phyloP scores from a whole-genome alignment of 2,113 vertebrate genomes.

The Acanthisitta chloris region DNA sequence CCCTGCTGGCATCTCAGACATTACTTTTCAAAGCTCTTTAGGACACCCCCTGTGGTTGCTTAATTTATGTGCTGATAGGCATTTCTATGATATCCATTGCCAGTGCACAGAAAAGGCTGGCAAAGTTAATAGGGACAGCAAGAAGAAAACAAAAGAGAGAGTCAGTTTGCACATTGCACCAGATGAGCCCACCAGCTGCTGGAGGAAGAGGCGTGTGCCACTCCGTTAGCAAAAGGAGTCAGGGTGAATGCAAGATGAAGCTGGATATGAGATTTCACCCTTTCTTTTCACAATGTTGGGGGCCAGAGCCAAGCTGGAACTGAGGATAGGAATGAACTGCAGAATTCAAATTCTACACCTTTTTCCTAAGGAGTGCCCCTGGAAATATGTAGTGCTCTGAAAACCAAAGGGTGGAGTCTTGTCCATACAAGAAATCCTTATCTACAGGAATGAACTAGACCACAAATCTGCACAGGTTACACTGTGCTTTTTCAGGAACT shows the following conservation, averaged over 20 bases:
- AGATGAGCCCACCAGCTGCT: conserved; percentile 52
- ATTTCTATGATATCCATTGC: background rate
- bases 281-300: fast-evolving
- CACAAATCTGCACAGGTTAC: background rate
- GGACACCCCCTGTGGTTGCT: conserved; percentile 29
- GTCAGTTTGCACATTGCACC: background rate
- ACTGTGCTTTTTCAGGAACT: background rate
- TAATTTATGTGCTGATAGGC: conserved; percentile 46
- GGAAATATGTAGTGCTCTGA: background rate
- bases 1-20: background rate
- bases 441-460: background rate
- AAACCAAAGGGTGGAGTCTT: background rate
- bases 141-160: background rate
- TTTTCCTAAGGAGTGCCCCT: background rate
- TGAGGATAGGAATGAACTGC: background rate
- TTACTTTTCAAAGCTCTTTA: conserved; percentile 27
- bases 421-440: background rate
- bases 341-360: background rate
- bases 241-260: conserved; percentile 20
- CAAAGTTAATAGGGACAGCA: conserved; percentile 2
- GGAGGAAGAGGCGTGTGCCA: conserved; percentile 16
- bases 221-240: background rate
- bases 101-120: background rate
- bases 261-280: background rate
- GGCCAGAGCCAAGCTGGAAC: background rate